Evolutionary conservation across 2,888 invertebrate species (phyloP).

Genomic region (Nineta flava): DNA sequence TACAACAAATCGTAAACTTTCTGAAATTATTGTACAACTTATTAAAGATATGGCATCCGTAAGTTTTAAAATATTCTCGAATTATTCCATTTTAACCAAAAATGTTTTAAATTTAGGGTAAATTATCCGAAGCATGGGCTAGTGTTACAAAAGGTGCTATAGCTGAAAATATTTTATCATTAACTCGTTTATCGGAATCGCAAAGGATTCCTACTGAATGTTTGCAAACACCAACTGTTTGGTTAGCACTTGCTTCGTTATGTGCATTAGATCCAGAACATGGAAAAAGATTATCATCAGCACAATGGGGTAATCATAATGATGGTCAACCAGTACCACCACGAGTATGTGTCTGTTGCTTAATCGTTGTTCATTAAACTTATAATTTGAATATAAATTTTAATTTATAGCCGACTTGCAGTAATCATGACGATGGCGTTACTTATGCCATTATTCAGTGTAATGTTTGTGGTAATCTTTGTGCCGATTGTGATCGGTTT

Average conservation of each 20-base stretch:
- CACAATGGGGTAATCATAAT: conserved; percentile 20
- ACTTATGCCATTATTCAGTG: conserved; percentile 89
- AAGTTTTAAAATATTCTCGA: conserved; percentile 20
- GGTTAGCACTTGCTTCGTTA: conserved; percentile 85
- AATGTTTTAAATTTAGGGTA: conserved; percentile 43
- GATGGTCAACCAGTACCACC: conserved; percentile 20
- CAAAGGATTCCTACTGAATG: conserved; percentile 63
- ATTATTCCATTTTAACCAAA: conserved; percentile 1
- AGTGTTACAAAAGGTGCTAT: conserved; percentile 74
- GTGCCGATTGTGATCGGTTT: conserved; percentile 91
- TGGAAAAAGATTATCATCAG: conserved; percentile 63
- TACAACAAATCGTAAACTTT: conserved; percentile 65
- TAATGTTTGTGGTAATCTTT: conserved; percentile 77
- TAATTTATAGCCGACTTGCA: conserved; percentile 57
- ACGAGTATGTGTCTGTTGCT: conserved; percentile 15
- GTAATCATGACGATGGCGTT: conserved; percentile 91
- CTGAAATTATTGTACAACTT: conserved; percentile 73
- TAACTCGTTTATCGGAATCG: conserved; percentile 64
- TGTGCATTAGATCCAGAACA: conserved; percentile 87
- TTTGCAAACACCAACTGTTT: conserved; percentile 67
- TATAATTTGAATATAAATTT: background rate
- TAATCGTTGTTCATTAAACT: background rate
- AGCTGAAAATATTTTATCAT: conserved; percentile 68
- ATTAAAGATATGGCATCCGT: conserved; percentile 88
- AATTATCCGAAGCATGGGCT: conserved; percentile 73